Conservation (phyloP, 2,113 vertebrate species). For the Pteruthius melanotis region DNA sequence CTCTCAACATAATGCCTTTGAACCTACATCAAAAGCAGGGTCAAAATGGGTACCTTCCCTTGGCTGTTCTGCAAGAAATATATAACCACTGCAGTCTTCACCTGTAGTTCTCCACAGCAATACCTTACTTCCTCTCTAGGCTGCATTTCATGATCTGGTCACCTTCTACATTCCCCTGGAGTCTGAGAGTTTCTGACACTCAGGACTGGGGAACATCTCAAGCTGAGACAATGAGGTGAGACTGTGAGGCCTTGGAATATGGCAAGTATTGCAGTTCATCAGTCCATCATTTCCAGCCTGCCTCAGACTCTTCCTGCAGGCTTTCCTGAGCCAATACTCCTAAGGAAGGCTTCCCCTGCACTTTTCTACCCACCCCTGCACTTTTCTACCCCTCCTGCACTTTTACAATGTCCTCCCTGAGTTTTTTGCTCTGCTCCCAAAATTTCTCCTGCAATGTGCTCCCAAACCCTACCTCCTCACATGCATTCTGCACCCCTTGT, state of each 20-base stretch:
- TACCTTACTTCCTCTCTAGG: not conserved
- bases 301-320: not conserved
- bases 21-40: not conserved
- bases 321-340: not conserved
- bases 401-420: not conserved
- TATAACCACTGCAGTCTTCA: not conserved
- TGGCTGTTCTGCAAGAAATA: not conserved
- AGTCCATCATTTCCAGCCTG: not conserved
- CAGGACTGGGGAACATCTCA: not conserved
- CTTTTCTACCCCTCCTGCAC: not conserved
- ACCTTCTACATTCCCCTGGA: not conserved
- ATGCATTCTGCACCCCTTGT: not conserved
- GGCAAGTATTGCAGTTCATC: not conserved
- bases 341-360: not conserved
- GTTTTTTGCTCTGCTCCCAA: not conserved
- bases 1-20: not conserved
- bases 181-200: not conserved
- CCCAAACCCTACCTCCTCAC: not conserved
- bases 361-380: not conserved
- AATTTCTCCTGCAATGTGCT: not conserved
- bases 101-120: not conserved
- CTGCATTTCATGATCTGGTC: not conserved
- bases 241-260: not conserved
- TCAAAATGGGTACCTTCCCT: not conserved
- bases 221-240: not conserved